Percentiles rank a stretch among this genome's conserved stretches.
phyloP scores from a whole-genome alignment of 2,113 vertebrate genomes.

The Gymnogyps californianus region DNA sequence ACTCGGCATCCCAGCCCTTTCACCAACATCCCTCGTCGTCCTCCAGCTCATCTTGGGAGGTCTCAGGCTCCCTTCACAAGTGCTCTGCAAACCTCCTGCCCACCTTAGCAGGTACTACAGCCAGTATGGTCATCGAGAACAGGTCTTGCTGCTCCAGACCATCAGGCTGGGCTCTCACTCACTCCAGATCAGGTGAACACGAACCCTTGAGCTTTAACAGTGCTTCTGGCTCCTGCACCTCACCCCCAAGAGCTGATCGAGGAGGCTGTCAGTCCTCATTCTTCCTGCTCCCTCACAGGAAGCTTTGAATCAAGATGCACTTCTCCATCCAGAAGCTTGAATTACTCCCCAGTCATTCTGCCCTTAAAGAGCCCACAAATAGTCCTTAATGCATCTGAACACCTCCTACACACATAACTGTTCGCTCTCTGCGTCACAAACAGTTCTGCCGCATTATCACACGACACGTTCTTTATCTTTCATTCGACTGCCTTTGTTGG shows the following conservation, averaged over 20 bases:
- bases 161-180: background rate
- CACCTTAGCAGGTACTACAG: background rate
- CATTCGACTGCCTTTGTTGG: background rate
- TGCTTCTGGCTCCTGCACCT: background rate
- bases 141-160: background rate
- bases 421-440: background rate
- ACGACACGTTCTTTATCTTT: background rate
- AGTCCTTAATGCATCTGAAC: constrained; percentile 11
- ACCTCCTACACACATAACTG: constrained; percentile 18
- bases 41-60: background rate
- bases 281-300: background rate
- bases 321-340: constrained; percentile 2
- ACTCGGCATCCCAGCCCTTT: background rate
- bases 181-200: background rate
- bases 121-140: background rate
- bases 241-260: background rate
- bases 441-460: background rate
- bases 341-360: constrained; percentile 15
- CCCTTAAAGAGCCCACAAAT: constrained; percentile 31
- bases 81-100: background rate
- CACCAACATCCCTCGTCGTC: rapidly evolving
- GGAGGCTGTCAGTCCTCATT: background rate
- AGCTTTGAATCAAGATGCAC: background rate
- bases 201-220: background rate
- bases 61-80: background rate